Base-by-base conservation (phyloP, 2,113 vertebrate genomes). In the Nestor notabilis region DNA sequence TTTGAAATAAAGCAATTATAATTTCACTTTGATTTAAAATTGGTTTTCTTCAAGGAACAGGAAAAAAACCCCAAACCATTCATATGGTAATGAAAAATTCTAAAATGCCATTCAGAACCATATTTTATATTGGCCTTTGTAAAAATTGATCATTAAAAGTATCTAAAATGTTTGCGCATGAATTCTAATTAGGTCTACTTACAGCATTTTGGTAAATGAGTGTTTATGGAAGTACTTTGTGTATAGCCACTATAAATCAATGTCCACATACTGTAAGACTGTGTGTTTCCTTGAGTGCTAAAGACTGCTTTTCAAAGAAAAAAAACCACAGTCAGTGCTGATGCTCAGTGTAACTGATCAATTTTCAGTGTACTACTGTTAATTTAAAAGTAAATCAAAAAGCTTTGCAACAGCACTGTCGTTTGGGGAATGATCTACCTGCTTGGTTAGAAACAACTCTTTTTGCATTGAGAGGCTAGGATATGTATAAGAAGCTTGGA, bases 141-240 rank as follows among this genome's bases (percentile, higher is more conserved):
- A 80, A 93, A 95, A 96, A 92, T 19, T 50, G 11, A 55, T 81
- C 35, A 75, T 66, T 33, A 71, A 25, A 94, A 93, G 23, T 74
- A 77, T 76, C 33, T 71, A 21, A 93, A 84, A 37, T 92, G 39
- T 93, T 96, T 90, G 53, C 56, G 75, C 41, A 82, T 78, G 94
- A 87, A 79, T 93, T 89, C 41, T 87, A 72, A 90, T 88, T 61
- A 93, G 47, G 39, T 95, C 56, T 87, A 37, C 80, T 94, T 87
- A 61, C 4, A 69, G 53, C 23, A 49, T 80, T 88, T 92, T 93
- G 33, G 39, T 89, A 90, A 88, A 80, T 84, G 41, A 86, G 33
- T 83, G 29, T 47, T 90, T 89, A 21, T 55, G 60, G 77, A 86
- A 92, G 46, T 71, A 74, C 35, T 47, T 83, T 29, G 8, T 74